Evolutionary conservation across 2,888 invertebrate genomes (phyloP), one percentile per base, ranked within the genome.

Genomic region (Monochamus alternatus): DNA sequence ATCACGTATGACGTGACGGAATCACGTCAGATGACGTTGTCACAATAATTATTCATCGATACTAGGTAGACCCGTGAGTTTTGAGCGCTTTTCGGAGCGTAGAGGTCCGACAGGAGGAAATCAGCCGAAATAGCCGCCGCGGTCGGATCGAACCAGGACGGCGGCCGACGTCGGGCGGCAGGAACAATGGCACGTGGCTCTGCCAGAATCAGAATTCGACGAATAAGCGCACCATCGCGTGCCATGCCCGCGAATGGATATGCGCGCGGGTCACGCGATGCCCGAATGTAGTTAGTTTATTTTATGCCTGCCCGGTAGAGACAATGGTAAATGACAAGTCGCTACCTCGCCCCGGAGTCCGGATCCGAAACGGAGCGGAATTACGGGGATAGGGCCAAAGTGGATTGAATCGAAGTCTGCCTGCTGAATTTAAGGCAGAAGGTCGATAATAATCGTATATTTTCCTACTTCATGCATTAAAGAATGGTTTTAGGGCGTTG

Each of bases 131-230:
- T 7, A 4, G 38, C 38, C 38, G 38, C 38, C 38, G 55, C 55
- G 65, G 58, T 30, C 43, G 14, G 67, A 58, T 67, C 47, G 65
- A 66, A 73, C 55, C 22, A 47, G 71, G 51, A 52, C 67, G 67
- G 38, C 32, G 64, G 32, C 52, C 66, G 67, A 12, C 43, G 32
- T 55, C 22, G 58, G 64, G 62, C 66, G 22, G 60, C 68, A 69
- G 62, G 62, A 70, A 70, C 62, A 70, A 70, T 70, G 70, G 70
- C 70, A 70, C 70, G 70, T 70, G 70, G 70, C 66, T 62, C 70
- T 70, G 70, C 70, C 86, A 85, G 86, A 87, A 87, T 87, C 87
- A 86, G 85, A 86, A 87, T 86, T 86, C 85, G 84, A 84, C 84
- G 85, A 86, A 85, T 81, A 85, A 84, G 84, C 85, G 85, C 83